Percentiles rank a stretch among this genome's conserved stretches.
phyloP scores from a whole-genome alignment of 2,113 vertebrate species.

The Sebastes schlegelii region DNA sequence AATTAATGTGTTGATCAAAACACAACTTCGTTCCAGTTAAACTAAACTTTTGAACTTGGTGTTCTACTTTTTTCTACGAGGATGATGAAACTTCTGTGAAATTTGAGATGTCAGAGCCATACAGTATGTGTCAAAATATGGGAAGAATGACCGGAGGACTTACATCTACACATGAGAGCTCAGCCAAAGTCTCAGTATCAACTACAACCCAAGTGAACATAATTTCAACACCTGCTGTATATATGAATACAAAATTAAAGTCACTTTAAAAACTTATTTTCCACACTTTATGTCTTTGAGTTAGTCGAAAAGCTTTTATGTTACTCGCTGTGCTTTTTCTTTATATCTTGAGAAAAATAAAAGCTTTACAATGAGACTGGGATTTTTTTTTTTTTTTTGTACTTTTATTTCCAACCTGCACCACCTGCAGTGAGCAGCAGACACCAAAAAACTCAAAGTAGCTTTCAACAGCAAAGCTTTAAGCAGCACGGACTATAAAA shows the following conservation, averaged over 20 bases:
- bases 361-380: slow-evolving; percentile 13
- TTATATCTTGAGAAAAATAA: slow-evolving; percentile 37
- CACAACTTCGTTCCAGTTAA: slow-evolving; percentile 29
- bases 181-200: slow-evolving; percentile 33
- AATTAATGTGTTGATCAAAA: slow-evolving; percentile 29
- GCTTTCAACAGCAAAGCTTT: slow-evolving; percentile 7
- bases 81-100: slow-evolving; percentile 25
- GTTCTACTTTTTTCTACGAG: slow-evolving; percentile 55
- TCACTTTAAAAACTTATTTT: slow-evolving; percentile 22
- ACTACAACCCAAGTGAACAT: slow-evolving; percentile 10
- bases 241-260: slow-evolving; percentile 45
- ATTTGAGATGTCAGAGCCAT: slow-evolving; percentile 27
- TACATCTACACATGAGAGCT: slow-evolving; percentile 14
- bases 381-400: background rate
- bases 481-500: slow-evolving; percentile 25
- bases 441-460: slow-evolving; percentile 12
- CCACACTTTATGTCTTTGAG: slow-evolving; percentile 15
- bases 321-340: slow-evolving; percentile 30
- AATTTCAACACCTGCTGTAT: slow-evolving; percentile 45
- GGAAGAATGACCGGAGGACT: slow-evolving; percentile 5
- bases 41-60: slow-evolving; percentile 34
- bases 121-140: background rate
- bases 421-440: slow-evolving; percentile 25
- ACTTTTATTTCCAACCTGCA: background rate
- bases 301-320: slow-evolving; percentile 37